A percentile compares a stretch with the other conserved stretches of the same genome.
phyloP scores from a whole-genome alignment of 2,888 invertebrate genomes.

The Sarcophaga variegata region DNA sequence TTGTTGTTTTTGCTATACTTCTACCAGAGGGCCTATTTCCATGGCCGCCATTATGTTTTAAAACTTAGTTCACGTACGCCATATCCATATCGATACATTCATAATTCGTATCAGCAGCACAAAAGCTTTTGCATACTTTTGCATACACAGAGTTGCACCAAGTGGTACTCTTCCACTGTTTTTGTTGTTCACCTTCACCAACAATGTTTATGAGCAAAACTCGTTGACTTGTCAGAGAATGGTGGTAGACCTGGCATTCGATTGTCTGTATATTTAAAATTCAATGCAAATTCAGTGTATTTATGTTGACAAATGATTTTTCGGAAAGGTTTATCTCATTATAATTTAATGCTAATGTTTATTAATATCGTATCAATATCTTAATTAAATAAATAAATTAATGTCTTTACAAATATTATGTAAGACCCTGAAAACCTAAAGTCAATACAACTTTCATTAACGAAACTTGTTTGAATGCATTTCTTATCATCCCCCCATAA shows the following conservation, averaged over 20 bases:
- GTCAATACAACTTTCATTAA: too few relatives aligned
- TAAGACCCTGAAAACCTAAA: too few relatives aligned
- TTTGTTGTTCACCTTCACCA: constrained; percentile 33
- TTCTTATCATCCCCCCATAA: too few relatives aligned
- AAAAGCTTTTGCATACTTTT: constrained; percentile 60
- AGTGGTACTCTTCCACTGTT: not conserved
- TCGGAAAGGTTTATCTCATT: not conserved
- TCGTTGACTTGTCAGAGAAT: not conserved
- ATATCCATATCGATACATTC: not conserved
- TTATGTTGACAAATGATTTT: not conserved
- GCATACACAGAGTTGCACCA: constrained; percentile 44
- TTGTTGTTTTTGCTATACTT: not conserved
- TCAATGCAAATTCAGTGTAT: constrained; percentile 44
- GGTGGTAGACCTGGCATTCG: too few relatives aligned
- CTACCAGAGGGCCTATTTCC: constrained; percentile 1
- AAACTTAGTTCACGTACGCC: constrained; percentile 16
- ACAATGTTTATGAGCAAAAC: too few relatives aligned
- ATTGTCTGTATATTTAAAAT: not conserved
- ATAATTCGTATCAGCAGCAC: not conserved
- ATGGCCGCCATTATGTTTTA: constrained; percentile 39
- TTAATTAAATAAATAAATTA: too few relatives aligned
- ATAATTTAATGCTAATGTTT: too few relatives aligned
- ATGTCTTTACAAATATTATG: too few relatives aligned
- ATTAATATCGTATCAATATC: too few relatives aligned
- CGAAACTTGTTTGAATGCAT: too few relatives aligned